These are phyloP conservation scores for Heliconius ismenius DNA, from an alignment of 2,888 invertebrate genomes.

Conservation along the genomic window DNA sequence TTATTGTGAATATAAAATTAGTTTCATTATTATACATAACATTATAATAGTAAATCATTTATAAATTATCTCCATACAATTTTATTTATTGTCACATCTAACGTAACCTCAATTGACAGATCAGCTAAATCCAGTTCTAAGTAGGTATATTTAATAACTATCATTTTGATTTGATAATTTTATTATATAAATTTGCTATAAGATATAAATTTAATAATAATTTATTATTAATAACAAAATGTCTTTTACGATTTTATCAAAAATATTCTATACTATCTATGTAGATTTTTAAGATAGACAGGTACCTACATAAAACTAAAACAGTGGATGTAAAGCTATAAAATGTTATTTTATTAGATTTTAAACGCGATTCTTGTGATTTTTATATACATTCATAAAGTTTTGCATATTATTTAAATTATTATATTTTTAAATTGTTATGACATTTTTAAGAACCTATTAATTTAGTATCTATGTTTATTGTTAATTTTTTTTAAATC, in stretches of 20 bases:
- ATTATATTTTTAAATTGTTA: conserved; percentile 8
- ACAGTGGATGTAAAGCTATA: conserved; percentile 21
- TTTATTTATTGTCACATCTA: not conserved
- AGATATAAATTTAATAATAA: not conserved
- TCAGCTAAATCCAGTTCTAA: not conserved
- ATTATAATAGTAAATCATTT: not conserved
- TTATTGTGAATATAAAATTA: not conserved
- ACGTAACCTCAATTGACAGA: not conserved
- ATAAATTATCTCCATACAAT: not conserved
- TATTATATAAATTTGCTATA: not conserved
- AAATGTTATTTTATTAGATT: conserved; percentile 6
- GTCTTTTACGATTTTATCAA: not conserved
- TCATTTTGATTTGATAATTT: not conserved
- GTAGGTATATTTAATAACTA: not conserved
- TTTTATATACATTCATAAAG: not conserved
- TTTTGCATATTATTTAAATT: not conserved
- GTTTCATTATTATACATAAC: not conserved
- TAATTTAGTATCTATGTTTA: too few relatives aligned
- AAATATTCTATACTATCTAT: not conserved
- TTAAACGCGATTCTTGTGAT: not conserved
- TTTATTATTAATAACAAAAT: not conserved
- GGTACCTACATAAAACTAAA: not conserved
- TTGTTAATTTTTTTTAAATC: too few relatives aligned
- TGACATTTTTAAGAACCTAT: not conserved
- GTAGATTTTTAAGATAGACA: not conserved